Evolutionary conservation across 2,113 vertebrate genomes (phyloP).

Genomic region (Notothenia coriiceps): DNA sequence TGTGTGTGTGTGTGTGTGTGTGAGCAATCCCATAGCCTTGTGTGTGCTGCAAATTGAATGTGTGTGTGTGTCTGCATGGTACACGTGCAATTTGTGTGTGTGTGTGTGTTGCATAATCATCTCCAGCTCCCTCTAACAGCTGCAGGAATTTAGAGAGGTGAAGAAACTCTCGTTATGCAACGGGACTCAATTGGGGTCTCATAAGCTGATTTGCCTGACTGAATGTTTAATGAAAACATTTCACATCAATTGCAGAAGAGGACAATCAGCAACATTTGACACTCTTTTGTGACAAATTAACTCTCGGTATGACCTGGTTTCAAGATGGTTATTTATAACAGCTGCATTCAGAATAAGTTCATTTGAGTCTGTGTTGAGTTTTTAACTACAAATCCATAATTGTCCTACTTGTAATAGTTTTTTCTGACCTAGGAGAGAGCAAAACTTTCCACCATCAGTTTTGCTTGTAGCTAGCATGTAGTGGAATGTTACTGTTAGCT

Average conservation of each 20-base stretch:
- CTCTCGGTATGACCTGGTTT: background rate
- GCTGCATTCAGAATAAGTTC: background rate
- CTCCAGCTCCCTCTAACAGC: conserved; percentile 49
- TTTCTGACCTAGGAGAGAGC: background rate
- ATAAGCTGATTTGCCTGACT: conserved; percentile 45
- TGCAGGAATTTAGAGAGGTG: conserved; percentile 53
- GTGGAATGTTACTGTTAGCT: background rate
- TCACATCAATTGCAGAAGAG: background rate
- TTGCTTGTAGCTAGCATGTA: background rate
- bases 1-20: background rate
- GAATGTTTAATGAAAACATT: conserved; percentile 48
- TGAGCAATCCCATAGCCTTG: conserved; percentile 4
- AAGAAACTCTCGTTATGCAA: conserved; percentile 56
- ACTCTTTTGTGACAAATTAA: background rate
- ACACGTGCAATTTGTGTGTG: conserved; percentile 2
- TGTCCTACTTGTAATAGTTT: background rate
- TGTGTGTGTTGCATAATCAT: conserved; percentile 63
- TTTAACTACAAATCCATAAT: background rate
- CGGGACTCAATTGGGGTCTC: conserved; percentile 40
- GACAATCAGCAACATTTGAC: background rate
- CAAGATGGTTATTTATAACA: background rate
- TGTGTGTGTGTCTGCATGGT: conserved; percentile 6
- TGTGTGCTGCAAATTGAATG: background rate
- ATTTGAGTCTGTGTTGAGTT: background rate
- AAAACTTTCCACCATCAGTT: background rate